Percentiles rank a stretch among this genome's conserved stretches.
phyloP scores from a whole-genome alignment of 2,888 invertebrate genomes.

The Hirtodrosophila duncani region DNA sequence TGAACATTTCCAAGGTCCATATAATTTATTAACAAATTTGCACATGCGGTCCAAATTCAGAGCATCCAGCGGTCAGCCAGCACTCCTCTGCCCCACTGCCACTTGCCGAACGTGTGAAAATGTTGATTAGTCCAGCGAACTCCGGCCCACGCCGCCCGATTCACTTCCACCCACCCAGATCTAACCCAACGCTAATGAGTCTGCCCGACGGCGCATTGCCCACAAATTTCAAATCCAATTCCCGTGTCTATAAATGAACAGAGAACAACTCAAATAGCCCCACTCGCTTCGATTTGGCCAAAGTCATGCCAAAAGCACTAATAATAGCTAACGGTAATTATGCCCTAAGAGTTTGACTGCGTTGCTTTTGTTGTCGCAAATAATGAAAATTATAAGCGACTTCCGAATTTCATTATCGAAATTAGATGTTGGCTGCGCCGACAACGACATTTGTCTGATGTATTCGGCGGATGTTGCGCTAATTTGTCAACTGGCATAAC shows the following conservation, averaged over 20 bases:
- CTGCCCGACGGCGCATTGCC: slow-evolving; percentile 27
- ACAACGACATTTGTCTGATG: slow-evolving; percentile 33
- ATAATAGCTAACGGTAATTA: slow-evolving; percentile 62
- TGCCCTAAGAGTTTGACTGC: slow-evolving; percentile 41
- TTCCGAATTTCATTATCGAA: slow-evolving; percentile 72
- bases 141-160: background rate
- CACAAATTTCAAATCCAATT: slow-evolving; percentile 58
- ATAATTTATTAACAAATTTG: slow-evolving; percentile 65
- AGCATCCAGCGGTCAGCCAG: slow-evolving; percentile 11
- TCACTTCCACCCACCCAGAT: background rate
- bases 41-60: slow-evolving; percentile 31
- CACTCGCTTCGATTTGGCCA: slow-evolving; percentile 21
- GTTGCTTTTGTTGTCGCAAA: slow-evolving; percentile 38
- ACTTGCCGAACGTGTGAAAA: slow-evolving; percentile 23
- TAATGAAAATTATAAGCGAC: slow-evolving; percentile 68
- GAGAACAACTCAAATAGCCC: slow-evolving; percentile 37
- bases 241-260: slow-evolving; percentile 31
- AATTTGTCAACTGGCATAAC: slow-evolving; percentile 66
- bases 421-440: slow-evolving; percentile 44
- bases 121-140: slow-evolving; percentile 43
- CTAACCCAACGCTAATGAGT: slow-evolving; percentile 42
- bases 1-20: slow-evolving; percentile 45
- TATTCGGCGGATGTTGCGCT: slow-evolving; percentile 63
- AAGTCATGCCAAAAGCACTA: slow-evolving; percentile 44
- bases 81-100: background rate